Percentiles rank a stretch among this genome's conserved stretches.
Evolutionary conservation across 2,113 vertebrate species (phyloP).

Genomic region (Rattus rattus): DNA sequence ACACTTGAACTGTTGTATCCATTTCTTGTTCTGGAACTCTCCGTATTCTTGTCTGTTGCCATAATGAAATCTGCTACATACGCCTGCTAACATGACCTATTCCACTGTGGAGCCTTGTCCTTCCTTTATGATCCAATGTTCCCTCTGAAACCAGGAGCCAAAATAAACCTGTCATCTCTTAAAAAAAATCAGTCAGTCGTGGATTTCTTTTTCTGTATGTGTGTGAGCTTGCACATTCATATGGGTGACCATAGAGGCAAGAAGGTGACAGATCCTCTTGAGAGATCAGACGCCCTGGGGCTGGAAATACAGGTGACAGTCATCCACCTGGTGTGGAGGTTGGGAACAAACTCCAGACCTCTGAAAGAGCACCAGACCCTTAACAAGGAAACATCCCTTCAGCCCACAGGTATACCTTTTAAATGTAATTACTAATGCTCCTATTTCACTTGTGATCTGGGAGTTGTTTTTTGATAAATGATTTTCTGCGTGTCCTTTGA

Average conservation of each 20-base stretch:
- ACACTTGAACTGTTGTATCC: neutral
- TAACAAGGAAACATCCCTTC: neutral
- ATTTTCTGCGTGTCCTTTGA: conserved; percentile 30
- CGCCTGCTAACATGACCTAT: neutral
- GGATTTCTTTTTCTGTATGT: neutral
- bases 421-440: neutral
- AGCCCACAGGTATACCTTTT: neutral
- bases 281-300: neutral
- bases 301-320: neutral
- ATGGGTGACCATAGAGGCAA: neutral
- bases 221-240: neutral
- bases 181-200: too few species aligned
- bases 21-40: neutral
- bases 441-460: neutral
- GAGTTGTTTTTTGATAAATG: neutral
- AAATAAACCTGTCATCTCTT: neutral
- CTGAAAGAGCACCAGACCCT: neutral
- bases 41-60: neutral
- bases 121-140: neutral
- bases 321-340: neutral
- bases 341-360: neutral
- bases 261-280: neutral
- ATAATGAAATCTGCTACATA: neutral
- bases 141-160: neutral
- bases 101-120: neutral